phyloP scores from a whole-genome alignment of 2,888 invertebrate species.

The Zhuqinia jingwanae region DNA sequence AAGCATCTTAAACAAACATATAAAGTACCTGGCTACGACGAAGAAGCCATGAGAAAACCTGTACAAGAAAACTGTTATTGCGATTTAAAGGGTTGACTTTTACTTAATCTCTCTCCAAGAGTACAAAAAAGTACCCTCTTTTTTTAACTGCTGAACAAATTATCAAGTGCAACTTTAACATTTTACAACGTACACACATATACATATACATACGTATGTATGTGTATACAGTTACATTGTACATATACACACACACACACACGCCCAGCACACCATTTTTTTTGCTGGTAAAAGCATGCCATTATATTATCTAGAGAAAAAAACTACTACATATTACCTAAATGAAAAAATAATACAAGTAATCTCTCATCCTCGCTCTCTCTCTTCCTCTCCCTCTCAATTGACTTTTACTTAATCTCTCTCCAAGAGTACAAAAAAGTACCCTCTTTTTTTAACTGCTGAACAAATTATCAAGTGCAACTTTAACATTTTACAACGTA shows the following conservation, averaged over 20 bases:
- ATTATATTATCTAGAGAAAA: too few species aligned
- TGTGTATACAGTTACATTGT: too few species aligned
- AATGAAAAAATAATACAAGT: too few species aligned
- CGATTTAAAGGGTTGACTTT: slow-evolving; percentile 26
- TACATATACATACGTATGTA: too few species aligned
- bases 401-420: background rate
- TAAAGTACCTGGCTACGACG: slow-evolving; percentile 10
- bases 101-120: background rate
- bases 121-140: slow-evolving; percentile 27
- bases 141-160: background rate
- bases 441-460: background rate
- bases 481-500: slow-evolving; percentile 2
- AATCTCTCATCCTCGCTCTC: too few species aligned
- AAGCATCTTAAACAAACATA: background rate
- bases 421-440: too few species aligned
- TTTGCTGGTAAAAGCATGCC: too few species aligned
- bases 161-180: background rate
- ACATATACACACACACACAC: too few species aligned
- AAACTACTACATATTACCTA: too few species aligned
- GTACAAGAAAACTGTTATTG: slow-evolving; percentile 16
- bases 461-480: background rate
- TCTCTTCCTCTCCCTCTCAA: too few species aligned
- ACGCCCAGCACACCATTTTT: too few species aligned
- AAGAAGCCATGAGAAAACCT: background rate
- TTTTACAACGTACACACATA: too few species aligned